Evolutionary conservation across 2,797 vertebrate genomes (phyloP).

Genomic region (Myioborus miniatus): DNA sequence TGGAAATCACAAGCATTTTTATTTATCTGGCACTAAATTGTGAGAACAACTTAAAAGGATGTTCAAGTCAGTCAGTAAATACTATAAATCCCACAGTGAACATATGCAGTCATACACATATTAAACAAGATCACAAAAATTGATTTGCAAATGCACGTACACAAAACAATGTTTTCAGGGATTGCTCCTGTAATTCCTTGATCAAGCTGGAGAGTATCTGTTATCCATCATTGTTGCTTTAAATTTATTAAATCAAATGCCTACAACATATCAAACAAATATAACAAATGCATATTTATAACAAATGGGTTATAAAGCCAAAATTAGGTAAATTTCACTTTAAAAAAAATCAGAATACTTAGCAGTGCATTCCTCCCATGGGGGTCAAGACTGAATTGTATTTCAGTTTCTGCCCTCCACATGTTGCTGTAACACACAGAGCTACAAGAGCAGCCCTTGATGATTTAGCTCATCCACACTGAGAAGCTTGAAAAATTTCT

Average conservation of each 20-base stretch:
- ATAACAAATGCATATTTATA: no score
- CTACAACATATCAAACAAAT: background rate
- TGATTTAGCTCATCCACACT: background rate
- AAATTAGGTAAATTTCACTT: background rate
- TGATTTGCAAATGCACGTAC: background rate
- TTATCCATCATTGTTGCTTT: background rate
- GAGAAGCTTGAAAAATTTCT: background rate
- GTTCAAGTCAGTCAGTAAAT: background rate
- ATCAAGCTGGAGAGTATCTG: background rate
- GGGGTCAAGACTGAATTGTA: background rate
- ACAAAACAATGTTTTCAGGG: background rate
- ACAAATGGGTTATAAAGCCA: background rate
- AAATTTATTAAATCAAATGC: background rate
- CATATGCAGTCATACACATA: background rate
- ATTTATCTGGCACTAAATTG: background rate
- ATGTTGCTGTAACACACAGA: background rate
- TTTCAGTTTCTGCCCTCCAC: background rate
- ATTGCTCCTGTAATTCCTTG: background rate
- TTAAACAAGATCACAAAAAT: background rate
- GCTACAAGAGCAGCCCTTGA: background rate
- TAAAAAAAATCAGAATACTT: background rate
- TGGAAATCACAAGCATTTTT: background rate
- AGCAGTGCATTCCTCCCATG: background rate
- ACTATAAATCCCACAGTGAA: background rate
- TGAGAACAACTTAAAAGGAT: background rate